phyloP scores from a whole-genome alignment of 2,113 vertebrate genomes.

The Platysternon megacephalum region DNA sequence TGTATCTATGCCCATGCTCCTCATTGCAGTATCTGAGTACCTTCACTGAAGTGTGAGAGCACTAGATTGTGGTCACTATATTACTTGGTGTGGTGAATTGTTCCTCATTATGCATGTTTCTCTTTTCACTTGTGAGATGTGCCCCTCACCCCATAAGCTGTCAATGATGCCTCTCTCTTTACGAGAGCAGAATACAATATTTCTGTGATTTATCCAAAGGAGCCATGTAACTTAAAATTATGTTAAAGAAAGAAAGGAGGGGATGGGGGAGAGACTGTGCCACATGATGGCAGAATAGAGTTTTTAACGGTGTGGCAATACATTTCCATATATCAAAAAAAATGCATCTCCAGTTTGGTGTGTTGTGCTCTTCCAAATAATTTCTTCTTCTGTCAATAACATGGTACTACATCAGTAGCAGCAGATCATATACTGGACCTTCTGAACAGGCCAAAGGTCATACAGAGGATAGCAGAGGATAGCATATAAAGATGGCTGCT shows the following conservation, averaged over 20 bases:
- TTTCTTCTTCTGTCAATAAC: background rate
- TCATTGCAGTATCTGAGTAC: background rate
- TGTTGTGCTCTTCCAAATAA: background rate
- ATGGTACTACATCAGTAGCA: background rate
- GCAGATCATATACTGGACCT: background rate
- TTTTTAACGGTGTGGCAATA: background rate
- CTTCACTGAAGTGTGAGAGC: background rate
- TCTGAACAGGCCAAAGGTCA: background rate
- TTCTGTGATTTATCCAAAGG: accelerated
- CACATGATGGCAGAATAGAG: background rate
- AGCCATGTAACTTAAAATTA: background rate
- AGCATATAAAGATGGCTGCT: accelerated
- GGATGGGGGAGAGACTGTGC: too few species aligned
- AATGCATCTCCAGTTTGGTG: background rate
- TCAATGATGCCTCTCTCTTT: background rate
- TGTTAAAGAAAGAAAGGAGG: background rate
- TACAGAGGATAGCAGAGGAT: accelerated
- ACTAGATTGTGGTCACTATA: background rate
- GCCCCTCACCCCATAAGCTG: background rate
- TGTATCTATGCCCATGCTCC: background rate
- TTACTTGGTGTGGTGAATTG: background rate
- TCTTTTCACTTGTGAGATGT: background rate
- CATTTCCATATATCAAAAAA: background rate
- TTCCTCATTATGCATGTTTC: background rate
- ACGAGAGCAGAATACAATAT: background rate